These are phyloP conservation scores for Phrynocephalus forsythii DNA, from an alignment of 2,797 vertebrate genomes.

Conservation along the genomic window DNA sequence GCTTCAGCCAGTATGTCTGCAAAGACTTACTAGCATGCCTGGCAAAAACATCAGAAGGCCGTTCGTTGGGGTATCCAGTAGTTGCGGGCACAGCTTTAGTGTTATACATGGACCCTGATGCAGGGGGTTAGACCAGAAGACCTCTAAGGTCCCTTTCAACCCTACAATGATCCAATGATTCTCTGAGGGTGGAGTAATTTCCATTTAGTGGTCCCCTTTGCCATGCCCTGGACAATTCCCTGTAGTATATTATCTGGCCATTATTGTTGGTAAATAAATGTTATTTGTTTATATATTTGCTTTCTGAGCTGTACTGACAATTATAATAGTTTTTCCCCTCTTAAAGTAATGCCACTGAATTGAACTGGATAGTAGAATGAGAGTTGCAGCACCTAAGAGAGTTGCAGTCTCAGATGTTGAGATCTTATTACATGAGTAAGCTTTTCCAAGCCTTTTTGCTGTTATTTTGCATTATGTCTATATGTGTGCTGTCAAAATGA, in stretches of 20 bases:
- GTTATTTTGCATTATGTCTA: background rate
- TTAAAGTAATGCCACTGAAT: background rate
- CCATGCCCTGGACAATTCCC: background rate
- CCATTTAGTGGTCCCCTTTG: background rate
- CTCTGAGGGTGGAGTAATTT: background rate
- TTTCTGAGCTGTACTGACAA: background rate
- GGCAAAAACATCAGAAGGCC: background rate
- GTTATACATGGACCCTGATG: background rate
- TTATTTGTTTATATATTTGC: background rate
- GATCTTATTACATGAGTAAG: background rate
- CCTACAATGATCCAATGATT: too few species aligned
- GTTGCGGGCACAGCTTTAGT: background rate
- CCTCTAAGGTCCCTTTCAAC: too few species aligned
- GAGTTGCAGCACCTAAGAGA: background rate
- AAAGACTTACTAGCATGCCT: background rate
- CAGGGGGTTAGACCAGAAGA: too few species aligned
- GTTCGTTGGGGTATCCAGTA: slow-evolving; percentile 26
- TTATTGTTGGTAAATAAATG: too few species aligned
- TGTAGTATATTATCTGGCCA: background rate
- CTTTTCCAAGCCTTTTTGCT: background rate
- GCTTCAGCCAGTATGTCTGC: background rate
- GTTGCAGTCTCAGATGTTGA: background rate
- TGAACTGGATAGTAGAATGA: background rate
- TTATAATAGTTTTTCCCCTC: background rate
- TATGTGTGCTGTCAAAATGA: background rate